Percentiles rank a stretch among this genome's conserved stretches.
Conservation (phyloP, 2,888 invertebrate species). For the Chloroclystis v-ata region DNA sequence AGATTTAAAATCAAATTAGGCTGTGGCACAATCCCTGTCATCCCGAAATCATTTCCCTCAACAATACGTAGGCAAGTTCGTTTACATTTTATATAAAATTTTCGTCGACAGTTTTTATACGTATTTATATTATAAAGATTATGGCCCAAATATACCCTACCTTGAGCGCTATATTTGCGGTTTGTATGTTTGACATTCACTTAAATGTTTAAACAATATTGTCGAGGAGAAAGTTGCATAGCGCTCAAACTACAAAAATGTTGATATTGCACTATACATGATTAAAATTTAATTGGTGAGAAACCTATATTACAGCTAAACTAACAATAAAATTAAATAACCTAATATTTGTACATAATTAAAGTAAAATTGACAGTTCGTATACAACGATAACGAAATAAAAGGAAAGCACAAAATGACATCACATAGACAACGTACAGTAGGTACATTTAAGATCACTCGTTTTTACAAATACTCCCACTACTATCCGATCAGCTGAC, state of each 20-base stretch:
- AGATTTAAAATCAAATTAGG: not conserved
- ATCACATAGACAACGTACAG: conserved; percentile 18
- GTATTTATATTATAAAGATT: no score
- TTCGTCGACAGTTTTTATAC: not conserved
- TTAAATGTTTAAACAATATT: not conserved
- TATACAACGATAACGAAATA: conserved; percentile 30
- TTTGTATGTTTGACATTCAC: not conserved
- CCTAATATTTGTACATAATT: conserved; percentile 39
- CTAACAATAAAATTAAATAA: conserved; percentile 34
- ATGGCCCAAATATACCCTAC: no score
- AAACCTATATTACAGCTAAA: conserved; percentile 11
- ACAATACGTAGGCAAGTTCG: conserved; percentile 16
- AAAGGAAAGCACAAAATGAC: conserved; percentile 15
- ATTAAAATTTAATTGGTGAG: conserved; percentile 11
- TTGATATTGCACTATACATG: conserved; percentile 14
- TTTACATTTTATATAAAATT: conserved; percentile 4
- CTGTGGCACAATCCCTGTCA: conserved; percentile 15
- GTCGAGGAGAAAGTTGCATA: not conserved
- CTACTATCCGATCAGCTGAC: conserved; percentile 4
- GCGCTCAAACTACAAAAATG: not conserved
- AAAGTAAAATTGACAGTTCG: conserved; percentile 35
- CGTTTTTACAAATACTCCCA: conserved; percentile 19
- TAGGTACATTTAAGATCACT: conserved; percentile 26
- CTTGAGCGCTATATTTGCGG: not conserved
- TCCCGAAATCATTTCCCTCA: conserved; percentile 1